These are phyloP conservation scores for Heliangelus exortis DNA, from an alignment of 2,797 vertebrate genomes.

Conservation along the genomic window DNA sequence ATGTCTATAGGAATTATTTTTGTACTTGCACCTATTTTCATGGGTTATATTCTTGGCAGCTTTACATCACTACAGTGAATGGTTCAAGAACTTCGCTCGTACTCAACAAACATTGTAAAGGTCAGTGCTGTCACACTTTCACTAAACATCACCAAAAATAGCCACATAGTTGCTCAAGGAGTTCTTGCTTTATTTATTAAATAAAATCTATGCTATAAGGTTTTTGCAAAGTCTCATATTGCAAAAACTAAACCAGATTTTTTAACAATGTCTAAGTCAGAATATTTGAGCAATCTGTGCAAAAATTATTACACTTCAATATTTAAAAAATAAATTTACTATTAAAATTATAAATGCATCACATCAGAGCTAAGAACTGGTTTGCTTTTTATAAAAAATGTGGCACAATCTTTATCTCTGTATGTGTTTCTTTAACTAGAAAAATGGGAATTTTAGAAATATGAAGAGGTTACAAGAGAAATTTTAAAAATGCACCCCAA, in stretches of 20 bases:
- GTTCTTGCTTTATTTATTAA: slow-evolving; percentile 38
- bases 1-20: slow-evolving; percentile 55
- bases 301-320: not conserved
- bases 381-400: not conserved
- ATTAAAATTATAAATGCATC: not conserved
- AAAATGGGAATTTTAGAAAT: not conserved
- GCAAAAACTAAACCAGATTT: not conserved
- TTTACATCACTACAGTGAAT: slow-evolving; percentile 59
- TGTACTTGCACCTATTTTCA: slow-evolving; percentile 48
- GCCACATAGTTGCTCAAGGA: slow-evolving; percentile 16
- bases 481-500: not conserved
- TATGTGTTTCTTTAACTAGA: not conserved
- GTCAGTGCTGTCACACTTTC: slow-evolving; percentile 56
- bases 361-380: not conserved
- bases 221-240: not conserved
- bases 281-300: not conserved
- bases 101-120: slow-evolving; percentile 61
- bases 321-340: not conserved
- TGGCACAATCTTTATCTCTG: not conserved
- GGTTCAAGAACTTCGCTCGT: not conserved
- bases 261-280: not conserved
- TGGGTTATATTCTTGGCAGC: slow-evolving; percentile 59
- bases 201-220: not conserved
- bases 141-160: slow-evolving; percentile 65
- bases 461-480: not conserved